These are phyloP conservation scores for Drosophila pseudoananassae DNA, from an alignment of 1,140 invertebrate species.

Conservation along the genomic window DNA sequence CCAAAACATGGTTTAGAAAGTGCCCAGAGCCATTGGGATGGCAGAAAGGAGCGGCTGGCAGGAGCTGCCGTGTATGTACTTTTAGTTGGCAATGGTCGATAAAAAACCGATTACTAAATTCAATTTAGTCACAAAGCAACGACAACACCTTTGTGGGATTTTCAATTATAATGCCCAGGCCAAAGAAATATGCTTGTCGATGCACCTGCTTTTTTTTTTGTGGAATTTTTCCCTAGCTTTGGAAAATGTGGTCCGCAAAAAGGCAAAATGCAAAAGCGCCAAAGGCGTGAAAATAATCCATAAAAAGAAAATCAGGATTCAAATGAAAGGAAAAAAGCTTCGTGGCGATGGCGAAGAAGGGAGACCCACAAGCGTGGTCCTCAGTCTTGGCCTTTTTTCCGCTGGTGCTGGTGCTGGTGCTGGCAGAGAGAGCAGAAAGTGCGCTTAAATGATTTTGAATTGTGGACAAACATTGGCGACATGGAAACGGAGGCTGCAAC, in stretches of 20 bases:
- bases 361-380: slow-evolving; percentile 27
- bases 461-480: slow-evolving; percentile 64
- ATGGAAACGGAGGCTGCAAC: slow-evolving; percentile 36
- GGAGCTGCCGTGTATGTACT: slow-evolving; percentile 6
- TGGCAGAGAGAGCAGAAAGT: slow-evolving; percentile 36
- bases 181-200: slow-evolving; percentile 66
- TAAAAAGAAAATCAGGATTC: slow-evolving; percentile 45
- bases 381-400: neutral
- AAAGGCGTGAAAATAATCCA: slow-evolving; percentile 74
- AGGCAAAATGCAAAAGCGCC: slow-evolving; percentile 69
- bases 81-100: slow-evolving; percentile 50
- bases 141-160: slow-evolving; percentile 78
- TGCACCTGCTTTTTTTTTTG: slow-evolving; percentile 33
- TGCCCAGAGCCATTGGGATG: slow-evolving; percentile 32
- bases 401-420: slow-evolving; percentile 11
- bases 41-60: neutral
- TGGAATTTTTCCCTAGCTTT: slow-evolving; percentile 9
- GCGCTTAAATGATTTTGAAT: slow-evolving; percentile 81
- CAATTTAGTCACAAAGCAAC: slow-evolving; percentile 79
- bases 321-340: slow-evolving; percentile 25
- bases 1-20: slow-evolving; percentile 52
- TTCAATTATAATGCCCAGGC: slow-evolving; percentile 73
- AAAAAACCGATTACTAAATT: slow-evolving; percentile 81
- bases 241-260: slow-evolving; percentile 46
- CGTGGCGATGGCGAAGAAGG: slow-evolving; percentile 32